A percentile compares a stretch with the other conserved stretches of the same genome.
These are phyloP conservation scores for Aporophyla nigra DNA, from an alignment of 2,888 invertebrate species.

Conservation along the genomic window DNA sequence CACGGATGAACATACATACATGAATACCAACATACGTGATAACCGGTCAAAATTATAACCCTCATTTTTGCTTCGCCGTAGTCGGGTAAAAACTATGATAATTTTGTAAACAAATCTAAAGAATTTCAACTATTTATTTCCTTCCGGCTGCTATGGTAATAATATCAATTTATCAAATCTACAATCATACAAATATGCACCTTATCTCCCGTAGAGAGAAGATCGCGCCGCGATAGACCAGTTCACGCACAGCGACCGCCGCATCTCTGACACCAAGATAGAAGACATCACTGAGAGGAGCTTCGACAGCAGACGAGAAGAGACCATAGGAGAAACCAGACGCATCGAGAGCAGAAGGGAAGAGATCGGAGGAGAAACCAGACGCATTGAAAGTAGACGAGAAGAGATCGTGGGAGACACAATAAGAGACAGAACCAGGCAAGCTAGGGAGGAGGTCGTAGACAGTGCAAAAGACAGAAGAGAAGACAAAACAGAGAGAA, in stretches of 20 bases:
- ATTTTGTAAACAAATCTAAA: slow-evolving; percentile 1
- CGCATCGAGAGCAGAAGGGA: slow-evolving; percentile 46
- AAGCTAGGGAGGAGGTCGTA: slow-evolving; percentile 54
- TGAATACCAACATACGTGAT: no score
- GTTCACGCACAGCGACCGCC: slow-evolving; percentile 84
- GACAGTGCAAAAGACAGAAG: slow-evolving; percentile 32
- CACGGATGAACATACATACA: no score
- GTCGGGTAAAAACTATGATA: neutral
- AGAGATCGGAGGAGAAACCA: slow-evolving; percentile 47
- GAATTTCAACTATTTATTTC: slow-evolving; percentile 8
- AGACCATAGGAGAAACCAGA: slow-evolving; percentile 55
- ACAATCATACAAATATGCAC: slow-evolving; percentile 25
- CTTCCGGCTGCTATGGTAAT: slow-evolving; percentile 13
- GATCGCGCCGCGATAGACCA: slow-evolving; percentile 85
- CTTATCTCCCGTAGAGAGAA: slow-evolving; percentile 77
- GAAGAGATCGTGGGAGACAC: slow-evolving; percentile 56
- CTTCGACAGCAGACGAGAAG: slow-evolving; percentile 47
- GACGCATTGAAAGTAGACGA: slow-evolving; percentile 46
- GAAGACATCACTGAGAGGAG: slow-evolving; percentile 67
- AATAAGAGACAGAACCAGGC: slow-evolving; percentile 35
- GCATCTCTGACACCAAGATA: slow-evolving; percentile 72
- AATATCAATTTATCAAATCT: slow-evolving; percentile 13
- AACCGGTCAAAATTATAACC: no score
- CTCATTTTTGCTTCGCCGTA: no score
- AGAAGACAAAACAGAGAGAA: slow-evolving; percentile 59